phyloP scores from a whole-genome alignment of 2,797 vertebrate genomes.

The Morelia viridis region DNA sequence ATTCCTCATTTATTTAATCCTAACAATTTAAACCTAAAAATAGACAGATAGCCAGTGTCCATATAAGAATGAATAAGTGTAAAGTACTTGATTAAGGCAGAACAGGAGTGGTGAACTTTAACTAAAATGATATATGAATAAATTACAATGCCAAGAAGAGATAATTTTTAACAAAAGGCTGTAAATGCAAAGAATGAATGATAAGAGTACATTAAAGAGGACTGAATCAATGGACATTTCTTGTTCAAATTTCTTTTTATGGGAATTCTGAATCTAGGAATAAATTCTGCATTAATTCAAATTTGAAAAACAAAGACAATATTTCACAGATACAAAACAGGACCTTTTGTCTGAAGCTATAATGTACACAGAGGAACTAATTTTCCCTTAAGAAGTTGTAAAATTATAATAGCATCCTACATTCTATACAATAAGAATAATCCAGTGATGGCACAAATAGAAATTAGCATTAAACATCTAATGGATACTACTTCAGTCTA shows the following conservation, averaged over 20 bases:
- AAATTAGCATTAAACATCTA: neutral
- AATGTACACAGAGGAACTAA: neutral
- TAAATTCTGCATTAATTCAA: slow-evolving; percentile 13
- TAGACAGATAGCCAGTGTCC: neutral
- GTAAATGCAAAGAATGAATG: slow-evolving; percentile 12
- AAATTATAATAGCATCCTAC: neutral
- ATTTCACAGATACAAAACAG: neutral
- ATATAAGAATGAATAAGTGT: neutral
- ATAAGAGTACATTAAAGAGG: slow-evolving; percentile 30
- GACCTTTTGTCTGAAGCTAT: neutral
- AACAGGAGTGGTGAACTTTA: slow-evolving; percentile 24
- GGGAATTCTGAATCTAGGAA: slow-evolving; percentile 20
- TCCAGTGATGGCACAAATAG: neutral
- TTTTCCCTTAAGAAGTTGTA: neutral
- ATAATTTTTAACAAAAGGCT: slow-evolving; percentile 27
- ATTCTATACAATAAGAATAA: too few species aligned
- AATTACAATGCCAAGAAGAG: slow-evolving; percentile 14
- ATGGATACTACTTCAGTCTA: neutral
- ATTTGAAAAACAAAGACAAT: neutral
- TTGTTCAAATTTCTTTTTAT: slow-evolving; percentile 18
- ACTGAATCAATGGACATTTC: slow-evolving; percentile 13
- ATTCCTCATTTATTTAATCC: neutral
- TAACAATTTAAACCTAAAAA: neutral
- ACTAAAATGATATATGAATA: slow-evolving; percentile 17
- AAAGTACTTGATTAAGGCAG: neutral